Evolutionary conservation across 2,888 invertebrate genomes (phyloP).

Genomic region (Sminthurides aquaticus): DNA sequence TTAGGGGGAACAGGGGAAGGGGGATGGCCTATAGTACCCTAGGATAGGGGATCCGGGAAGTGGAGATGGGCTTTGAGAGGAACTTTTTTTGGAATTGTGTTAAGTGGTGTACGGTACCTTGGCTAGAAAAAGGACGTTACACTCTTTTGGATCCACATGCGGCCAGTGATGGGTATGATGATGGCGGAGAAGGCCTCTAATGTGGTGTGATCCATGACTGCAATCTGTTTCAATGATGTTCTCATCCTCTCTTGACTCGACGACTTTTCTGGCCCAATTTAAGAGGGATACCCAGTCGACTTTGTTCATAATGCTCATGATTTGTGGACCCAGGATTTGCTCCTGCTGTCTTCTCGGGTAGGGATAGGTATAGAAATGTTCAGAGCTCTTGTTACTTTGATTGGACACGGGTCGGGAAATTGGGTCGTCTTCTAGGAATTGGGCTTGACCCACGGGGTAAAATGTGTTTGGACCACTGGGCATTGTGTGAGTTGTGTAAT

Average conservation of each 20-base stretch:
- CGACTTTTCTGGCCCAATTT: conserved; percentile 42
- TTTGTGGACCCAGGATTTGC: neutral
- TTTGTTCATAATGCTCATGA: conserved; percentile 31
- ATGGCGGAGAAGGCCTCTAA: conserved; percentile 40
- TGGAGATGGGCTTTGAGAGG: neutral
- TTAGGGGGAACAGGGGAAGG: no score
- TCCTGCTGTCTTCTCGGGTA: conserved; percentile 36
- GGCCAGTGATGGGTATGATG: conserved; percentile 43
- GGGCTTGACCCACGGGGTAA: conserved; percentile 25
- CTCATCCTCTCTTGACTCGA: conserved; percentile 42
- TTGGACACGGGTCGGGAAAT: conserved; percentile 41
- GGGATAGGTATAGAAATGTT: conserved; percentile 43
- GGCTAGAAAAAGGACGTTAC: conserved; percentile 78
- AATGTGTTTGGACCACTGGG: conserved; percentile 32
- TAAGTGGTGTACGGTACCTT: no score
- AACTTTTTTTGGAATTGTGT: no score
- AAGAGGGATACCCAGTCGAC: conserved; percentile 42
- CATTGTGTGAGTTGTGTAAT: conserved; percentile 12
- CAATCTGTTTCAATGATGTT: conserved; percentile 39
- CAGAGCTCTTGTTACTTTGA: conserved; percentile 43
- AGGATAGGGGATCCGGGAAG: no score
- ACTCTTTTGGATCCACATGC: conserved; percentile 59
- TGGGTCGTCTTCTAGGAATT: conserved; percentile 41
- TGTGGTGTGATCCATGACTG: conserved; percentile 41
- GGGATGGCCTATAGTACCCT: no score